Percentiles rank a stretch among this genome's conserved stretches.
Evolutionary conservation across 2,797 vertebrate species (phyloP).

Genomic region (Enteromius fasciolatus): DNA sequence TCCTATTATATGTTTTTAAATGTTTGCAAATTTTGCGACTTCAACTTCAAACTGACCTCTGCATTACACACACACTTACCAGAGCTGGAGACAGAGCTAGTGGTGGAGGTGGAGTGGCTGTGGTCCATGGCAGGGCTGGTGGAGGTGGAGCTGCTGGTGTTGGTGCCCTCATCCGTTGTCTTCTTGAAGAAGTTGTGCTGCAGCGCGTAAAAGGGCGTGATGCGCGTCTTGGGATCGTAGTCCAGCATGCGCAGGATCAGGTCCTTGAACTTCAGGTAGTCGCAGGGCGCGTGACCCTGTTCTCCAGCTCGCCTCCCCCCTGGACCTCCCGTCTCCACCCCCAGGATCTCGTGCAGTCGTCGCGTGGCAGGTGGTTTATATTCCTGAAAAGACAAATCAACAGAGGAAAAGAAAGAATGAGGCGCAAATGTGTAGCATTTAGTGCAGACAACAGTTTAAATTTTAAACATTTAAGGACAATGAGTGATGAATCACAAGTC

Average conservation of each 20-base stretch:
- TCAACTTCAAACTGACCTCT: not conserved
- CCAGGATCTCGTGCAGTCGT: slow-evolving; percentile 92
- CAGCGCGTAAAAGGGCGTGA: slow-evolving; percentile 94
- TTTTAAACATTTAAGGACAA: not conserved
- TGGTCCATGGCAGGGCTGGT: slow-evolving; percentile 93
- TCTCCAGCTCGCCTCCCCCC: slow-evolving; percentile 91
- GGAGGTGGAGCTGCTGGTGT: slow-evolving; percentile 94
- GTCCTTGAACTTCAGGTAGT: slow-evolving; percentile 98
- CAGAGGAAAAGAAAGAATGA: slow-evolving; percentile 26
- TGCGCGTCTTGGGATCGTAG: slow-evolving; percentile 93
- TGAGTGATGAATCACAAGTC: not conserved
- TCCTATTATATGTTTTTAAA: not conserved
- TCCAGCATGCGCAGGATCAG: slow-evolving; percentile 96
- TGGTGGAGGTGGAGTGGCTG: slow-evolving; percentile 94
- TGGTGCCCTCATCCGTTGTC: slow-evolving; percentile 93
- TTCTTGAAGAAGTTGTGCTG: slow-evolving; percentile 98
- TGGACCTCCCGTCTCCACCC: slow-evolving; percentile 92
- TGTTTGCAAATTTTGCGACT: not conserved
- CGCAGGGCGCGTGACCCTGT: slow-evolving; percentile 91
- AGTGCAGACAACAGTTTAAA: not conserved
- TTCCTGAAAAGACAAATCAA: slow-evolving; percentile 75
- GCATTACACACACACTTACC: slow-evolving; percentile 69
- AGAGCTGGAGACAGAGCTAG: slow-evolving; percentile 94
- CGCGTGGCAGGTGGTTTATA: slow-evolving; percentile 92
- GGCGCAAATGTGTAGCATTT: slow-evolving; percentile 43